Percentiles rank a stretch among this genome's conserved stretches.
phyloP scores from a whole-genome alignment of 2,797 vertebrate species.

The Eospalax fontanierii region DNA sequence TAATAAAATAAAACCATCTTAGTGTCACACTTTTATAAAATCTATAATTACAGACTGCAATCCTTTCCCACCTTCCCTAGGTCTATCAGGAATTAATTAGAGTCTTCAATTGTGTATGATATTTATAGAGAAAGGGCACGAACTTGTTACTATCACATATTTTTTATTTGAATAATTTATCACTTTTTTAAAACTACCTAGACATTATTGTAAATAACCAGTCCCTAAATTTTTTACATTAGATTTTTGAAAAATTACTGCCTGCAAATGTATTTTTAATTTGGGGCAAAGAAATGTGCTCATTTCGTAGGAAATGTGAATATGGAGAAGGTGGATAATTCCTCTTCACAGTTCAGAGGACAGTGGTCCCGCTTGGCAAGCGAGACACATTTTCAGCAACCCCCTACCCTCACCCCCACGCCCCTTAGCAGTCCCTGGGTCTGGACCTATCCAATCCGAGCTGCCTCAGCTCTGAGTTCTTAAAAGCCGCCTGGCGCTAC shows the following conservation, averaged over 20 bases:
- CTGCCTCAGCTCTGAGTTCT: neutral
- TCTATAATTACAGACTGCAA: slow-evolving; percentile 46
- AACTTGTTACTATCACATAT: neutral
- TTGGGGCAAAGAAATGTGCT: neutral
- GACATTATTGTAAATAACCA: neutral
- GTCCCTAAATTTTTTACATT: slow-evolving; percentile 26
- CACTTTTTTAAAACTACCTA: slow-evolving; percentile 57
- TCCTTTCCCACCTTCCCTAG: slow-evolving; percentile 3
- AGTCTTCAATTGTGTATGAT: slow-evolving; percentile 45
- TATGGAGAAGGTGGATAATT: neutral
- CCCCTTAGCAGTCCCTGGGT: neutral
- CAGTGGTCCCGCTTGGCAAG: neutral
- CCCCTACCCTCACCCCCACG: neutral
- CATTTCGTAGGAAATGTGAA: neutral
- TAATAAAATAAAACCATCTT: slow-evolving; percentile 60
- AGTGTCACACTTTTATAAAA: slow-evolving; percentile 1
- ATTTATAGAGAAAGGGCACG: slow-evolving; percentile 22
- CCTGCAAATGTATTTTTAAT: slow-evolving; percentile 45
- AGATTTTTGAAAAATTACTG: slow-evolving; percentile 10
- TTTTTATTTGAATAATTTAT: slow-evolving; percentile 62
- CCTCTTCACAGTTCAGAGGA: neutral
- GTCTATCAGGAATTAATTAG: slow-evolving; percentile 52
- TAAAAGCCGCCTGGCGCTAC: accelerated
- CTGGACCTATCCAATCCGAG: neutral
- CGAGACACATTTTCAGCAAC: neutral